phyloP scores from a whole-genome alignment of 2,113 vertebrate genomes.

The Mystacornis crossleyi region DNA sequence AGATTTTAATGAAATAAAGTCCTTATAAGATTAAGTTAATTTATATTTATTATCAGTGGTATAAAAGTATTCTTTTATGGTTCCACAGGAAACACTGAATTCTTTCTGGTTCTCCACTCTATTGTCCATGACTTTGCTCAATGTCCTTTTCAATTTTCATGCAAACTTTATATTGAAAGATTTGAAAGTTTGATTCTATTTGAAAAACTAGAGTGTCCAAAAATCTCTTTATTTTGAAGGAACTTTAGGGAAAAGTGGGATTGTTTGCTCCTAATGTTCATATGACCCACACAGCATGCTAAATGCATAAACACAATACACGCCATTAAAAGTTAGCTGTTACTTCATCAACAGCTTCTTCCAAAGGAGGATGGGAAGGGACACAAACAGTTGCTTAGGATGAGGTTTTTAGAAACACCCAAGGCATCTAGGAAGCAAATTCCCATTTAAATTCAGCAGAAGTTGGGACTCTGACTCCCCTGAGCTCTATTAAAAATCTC shows the following conservation, averaged over 20 bases:
- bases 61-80: neutral
- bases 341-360: neutral
- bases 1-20: neutral
- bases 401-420: neutral
- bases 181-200: neutral
- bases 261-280: neutral
- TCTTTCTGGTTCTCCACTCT: neutral
- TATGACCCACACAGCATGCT: neutral
- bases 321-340: neutral
- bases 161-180: neutral
- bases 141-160: neutral
- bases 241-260: neutral
- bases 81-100: neutral
- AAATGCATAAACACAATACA: neutral
- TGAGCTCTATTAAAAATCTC: constrained; percentile 49
- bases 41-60: neutral
- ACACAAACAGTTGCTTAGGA: neutral
- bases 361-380: neutral
- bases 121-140: neutral
- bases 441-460: constrained; percentile 48
- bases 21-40: neutral
- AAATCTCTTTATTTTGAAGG: neutral
- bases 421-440: constrained; percentile 28
- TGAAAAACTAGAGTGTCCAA: neutral
- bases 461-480: constrained; percentile 22